Conservation (phyloP, 2,888 invertebrate species). For the Merodon equestris region DNA sequence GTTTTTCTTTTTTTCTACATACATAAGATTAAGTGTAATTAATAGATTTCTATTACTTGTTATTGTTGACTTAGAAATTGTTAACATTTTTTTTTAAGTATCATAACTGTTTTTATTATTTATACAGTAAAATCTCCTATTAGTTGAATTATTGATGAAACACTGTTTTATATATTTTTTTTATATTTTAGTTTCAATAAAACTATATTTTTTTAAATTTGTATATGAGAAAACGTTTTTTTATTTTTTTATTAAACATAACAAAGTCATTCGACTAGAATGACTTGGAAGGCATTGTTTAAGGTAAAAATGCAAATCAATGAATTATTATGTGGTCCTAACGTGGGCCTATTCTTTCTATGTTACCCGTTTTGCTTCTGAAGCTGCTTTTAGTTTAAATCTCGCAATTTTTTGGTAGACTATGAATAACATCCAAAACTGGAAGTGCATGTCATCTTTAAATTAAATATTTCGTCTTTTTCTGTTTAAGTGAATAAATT, state of each 20-base stretch:
- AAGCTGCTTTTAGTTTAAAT: no score
- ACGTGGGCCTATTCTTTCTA: no score
- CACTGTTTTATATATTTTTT: constrained; percentile 27
- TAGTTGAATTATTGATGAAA: constrained; percentile 43
- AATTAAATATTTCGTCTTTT: no score
- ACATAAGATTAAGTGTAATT: constrained; percentile 2
- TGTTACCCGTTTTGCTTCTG: no score
- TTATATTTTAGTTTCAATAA: constrained; percentile 58
- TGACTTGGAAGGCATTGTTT: no score
- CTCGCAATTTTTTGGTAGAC: no score
- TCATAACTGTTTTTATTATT: constrained; percentile 40
- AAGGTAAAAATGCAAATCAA: no score
- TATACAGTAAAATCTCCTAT: constrained; percentile 50
- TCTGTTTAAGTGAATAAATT: not conserved
- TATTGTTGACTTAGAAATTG: constrained; percentile 18
- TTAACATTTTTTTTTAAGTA: constrained; percentile 53
- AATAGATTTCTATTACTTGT: constrained; percentile 44
- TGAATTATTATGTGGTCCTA: no score
- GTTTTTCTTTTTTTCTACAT: not conserved
- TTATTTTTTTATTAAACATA: constrained; percentile 20
- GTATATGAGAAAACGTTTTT: constrained; percentile 57
- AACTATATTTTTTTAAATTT: constrained; percentile 53
- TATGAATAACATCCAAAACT: no score
- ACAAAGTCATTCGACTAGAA: no score
- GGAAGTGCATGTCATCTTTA: not conserved